Percentiles rank a stretch among this genome's conserved stretches.
phyloP scores from a whole-genome alignment of 2,113 vertebrate genomes.

The Poeciliopsis turrubarensis region DNA sequence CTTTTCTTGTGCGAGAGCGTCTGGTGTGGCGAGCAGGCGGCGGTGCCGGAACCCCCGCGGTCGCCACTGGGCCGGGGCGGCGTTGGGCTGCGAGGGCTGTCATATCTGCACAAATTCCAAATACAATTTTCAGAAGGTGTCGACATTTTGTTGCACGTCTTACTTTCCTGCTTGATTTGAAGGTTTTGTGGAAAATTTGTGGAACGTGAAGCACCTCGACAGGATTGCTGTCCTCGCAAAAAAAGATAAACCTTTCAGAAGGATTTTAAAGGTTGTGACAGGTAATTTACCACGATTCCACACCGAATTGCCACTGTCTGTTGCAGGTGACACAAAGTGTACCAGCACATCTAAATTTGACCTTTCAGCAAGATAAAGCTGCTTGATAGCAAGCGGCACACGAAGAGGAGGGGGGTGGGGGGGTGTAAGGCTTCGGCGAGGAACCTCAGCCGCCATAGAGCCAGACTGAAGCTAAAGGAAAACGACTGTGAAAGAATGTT shows the following conservation, averaged over 20 bases:
- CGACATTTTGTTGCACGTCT: no score
- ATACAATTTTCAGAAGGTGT: not conserved
- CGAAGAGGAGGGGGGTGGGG: conserved; percentile 20
- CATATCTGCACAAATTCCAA: no score
- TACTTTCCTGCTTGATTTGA: not conserved
- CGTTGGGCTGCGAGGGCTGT: no score
- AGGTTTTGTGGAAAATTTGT: not conserved
- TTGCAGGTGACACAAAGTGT: conserved; percentile 18
- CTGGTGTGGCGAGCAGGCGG: no score
- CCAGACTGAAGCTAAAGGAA: conserved; percentile 47
- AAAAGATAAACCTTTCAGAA: not conserved
- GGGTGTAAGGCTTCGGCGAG: not conserved
- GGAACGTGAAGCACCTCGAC: not conserved
- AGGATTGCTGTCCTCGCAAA: not conserved
- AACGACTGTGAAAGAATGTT: conserved; percentile 58
- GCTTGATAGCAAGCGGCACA: conserved; percentile 9
- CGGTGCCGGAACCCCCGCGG: no score
- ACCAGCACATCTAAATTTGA: conserved; percentile 35
- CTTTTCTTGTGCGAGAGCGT: no score
- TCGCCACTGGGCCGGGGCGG: no score
- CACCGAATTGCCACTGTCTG: not conserved
- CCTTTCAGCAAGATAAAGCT: conserved; percentile 33
- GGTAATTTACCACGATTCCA: not conserved
- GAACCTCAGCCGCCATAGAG: conserved; percentile 28
- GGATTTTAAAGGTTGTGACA: conserved; percentile 2